Base-by-base conservation (phyloP, 2,113 vertebrate species). In the Mystacornis crossleyi region DNA sequence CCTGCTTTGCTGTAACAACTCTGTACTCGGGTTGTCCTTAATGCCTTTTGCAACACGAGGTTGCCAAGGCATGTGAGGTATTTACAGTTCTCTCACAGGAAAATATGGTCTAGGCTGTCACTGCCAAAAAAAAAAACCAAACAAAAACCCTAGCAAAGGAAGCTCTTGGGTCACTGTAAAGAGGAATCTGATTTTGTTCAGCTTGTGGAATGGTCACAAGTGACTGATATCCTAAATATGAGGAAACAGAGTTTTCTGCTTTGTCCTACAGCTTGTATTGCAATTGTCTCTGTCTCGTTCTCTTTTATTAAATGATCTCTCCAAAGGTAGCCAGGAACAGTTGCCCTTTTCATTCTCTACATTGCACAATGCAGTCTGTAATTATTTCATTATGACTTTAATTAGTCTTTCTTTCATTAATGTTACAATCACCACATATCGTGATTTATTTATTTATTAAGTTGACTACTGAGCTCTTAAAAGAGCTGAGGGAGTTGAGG, bases 161-260 rank as follows among this genome's bases (percentile, higher is more conserved):
- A 89, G 69, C 31, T 60, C 40, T 34, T 1, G 18, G 95, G 90
- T 96, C 95, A 94, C 72, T 88, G 51, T 86, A 81, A 88, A 70
- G 40, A 54, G 51, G 70, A 88, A 93, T 96, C 75, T 70, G 90
- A 83, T 91, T 91, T 91, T 80, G 67, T 88, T 80, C 71, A n/a
- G 45, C 58, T 86, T 88, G 31, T 82, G 90, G 62, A 77, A 86
- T 18, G n/a, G 34, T 70, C 61, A 94, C 79, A 74, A 90, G 75
- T 81, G 71, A 54, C 33, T 88, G 88, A 78, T 92, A 83, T 12
- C 38, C 74, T 64, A 96, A 93, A 83, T 74, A 89, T 61, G 88
- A 93, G 88, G 85, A 96, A 95, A 83, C 19, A 7, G 57, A n/a
- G 21, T 78, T 92, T 86, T 81, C 72, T 94, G 64, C 75, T 90